Conservation (phyloP, 2,797 vertebrate genomes). For the Orientallactaga sibirica region DNA sequence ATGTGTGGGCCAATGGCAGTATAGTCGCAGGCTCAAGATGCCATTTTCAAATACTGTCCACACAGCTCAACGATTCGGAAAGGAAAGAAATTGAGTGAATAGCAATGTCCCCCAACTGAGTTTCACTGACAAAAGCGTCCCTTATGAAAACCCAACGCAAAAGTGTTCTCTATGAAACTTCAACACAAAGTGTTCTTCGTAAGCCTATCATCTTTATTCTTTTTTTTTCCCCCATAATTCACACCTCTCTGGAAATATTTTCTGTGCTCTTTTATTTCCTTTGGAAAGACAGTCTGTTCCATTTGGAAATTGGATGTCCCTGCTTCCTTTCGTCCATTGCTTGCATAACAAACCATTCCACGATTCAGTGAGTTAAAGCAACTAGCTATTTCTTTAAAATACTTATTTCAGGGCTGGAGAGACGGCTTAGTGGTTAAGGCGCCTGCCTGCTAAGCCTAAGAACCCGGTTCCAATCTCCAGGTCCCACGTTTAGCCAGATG, state of each 20-base stretch:
- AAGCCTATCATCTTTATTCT: neutral
- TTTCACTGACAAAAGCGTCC: neutral
- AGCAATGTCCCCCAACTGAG: neutral
- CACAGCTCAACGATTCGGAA: neutral
- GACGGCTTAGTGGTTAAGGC: no score
- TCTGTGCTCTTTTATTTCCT: neutral
- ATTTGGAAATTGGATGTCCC: neutral
- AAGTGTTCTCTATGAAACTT: neutral
- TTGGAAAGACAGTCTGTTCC: neutral
- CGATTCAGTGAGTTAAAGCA: neutral
- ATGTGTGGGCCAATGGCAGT: neutral
- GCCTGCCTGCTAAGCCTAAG: no score
- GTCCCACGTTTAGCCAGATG: no score
- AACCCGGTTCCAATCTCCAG: no score
- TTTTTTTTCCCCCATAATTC: neutral
- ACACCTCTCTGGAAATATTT: neutral
- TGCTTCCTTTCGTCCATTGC: neutral
- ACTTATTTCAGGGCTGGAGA: no score
- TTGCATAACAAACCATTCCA: neutral
- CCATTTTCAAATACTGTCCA: neutral
- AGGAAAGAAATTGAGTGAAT: neutral
- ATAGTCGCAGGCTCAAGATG: neutral
- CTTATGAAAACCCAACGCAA: neutral
- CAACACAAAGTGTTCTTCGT: neutral
- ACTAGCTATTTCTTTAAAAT: no score